Evolutionary conservation across 2,797 vertebrate genomes (phyloP).

Genomic region (Esox masquinongy): DNA sequence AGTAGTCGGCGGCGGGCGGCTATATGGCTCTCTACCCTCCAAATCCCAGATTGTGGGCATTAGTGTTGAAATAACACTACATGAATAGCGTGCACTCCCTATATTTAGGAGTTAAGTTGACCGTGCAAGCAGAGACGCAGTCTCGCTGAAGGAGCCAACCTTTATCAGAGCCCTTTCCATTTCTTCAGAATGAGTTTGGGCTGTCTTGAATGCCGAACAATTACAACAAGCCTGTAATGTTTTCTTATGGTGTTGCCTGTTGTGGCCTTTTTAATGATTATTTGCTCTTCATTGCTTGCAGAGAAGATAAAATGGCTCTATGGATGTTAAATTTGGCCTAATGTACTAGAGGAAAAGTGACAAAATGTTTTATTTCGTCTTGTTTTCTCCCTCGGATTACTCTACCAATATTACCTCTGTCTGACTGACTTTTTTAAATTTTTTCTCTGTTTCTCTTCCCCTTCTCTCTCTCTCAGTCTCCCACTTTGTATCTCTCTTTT

Average conservation of each 20-base stretch:
- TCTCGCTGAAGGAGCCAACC: conserved; percentile 15
- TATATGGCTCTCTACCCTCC: conserved; percentile 60
- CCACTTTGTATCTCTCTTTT: not conserved
- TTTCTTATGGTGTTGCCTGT: conserved; percentile 48
- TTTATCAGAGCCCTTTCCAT: conserved; percentile 26
- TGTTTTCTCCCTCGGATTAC: not conserved
- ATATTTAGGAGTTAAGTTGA: conserved; percentile 75
- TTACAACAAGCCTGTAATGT: conserved; percentile 47
- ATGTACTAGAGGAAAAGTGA: conserved; percentile 21
- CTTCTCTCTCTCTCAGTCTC: too few species aligned
- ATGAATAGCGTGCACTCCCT: conserved; percentile 67
- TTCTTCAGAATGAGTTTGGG: conserved; percentile 34
- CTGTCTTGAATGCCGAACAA: conserved; percentile 55
- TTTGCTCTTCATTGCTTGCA: conserved; percentile 53
- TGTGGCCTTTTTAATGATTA: conserved; percentile 62
- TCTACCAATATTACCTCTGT: not conserved
- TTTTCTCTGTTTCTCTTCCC: not conserved
- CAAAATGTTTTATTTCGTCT: conserved; percentile 26
- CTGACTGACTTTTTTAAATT: not conserved
- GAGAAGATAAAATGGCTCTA: conserved; percentile 22
- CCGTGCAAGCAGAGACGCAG: conserved; percentile 51
- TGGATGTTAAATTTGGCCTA: conserved; percentile 33
- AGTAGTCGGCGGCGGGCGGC: conserved; percentile 59
- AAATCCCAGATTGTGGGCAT: conserved; percentile 73
- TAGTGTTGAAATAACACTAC: conserved; percentile 71